These are phyloP conservation scores for Punctoribates punctum DNA, from an alignment of 2,888 invertebrate genomes.

Conservation along the genomic window DNA sequence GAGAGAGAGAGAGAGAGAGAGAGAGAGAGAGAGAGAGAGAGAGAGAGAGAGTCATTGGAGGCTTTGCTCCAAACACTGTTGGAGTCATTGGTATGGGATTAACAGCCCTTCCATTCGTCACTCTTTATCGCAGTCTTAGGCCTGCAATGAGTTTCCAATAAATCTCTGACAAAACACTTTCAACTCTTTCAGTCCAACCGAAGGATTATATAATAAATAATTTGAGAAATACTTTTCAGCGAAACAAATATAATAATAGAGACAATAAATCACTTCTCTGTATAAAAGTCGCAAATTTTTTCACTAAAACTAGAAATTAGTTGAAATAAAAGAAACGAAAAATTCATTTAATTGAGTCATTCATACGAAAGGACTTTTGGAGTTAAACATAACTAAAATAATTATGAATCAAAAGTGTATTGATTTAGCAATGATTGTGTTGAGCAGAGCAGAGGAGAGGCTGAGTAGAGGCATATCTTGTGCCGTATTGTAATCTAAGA, in stretches of 20 bases:
- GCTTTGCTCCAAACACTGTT: background rate
- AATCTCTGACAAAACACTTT: background rate
- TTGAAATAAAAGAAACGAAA: too few relatives aligned
- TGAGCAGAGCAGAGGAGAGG: background rate
- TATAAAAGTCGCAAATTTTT: background rate
- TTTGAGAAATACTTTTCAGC: background rate
- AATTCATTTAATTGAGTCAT: background rate
- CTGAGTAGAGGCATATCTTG: background rate
- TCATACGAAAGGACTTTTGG: background rate
- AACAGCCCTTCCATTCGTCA: background rate
- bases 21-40: too few relatives aligned
- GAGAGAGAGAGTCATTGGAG: too few relatives aligned
- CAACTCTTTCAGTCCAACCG: slow-evolving; percentile 3
- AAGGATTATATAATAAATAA: background rate
- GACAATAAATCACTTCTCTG: background rate
- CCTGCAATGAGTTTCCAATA: background rate
- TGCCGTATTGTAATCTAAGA: background rate
- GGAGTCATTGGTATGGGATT: slow-evolving; percentile 4
- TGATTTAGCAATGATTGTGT: background rate
- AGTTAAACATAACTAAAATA: background rate
- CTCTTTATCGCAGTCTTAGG: background rate
- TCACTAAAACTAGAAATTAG: background rate
- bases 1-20: too few relatives aligned
- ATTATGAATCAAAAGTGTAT: background rate
- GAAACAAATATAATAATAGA: background rate